These are phyloP conservation scores for Pinctada fucata DNA, from an alignment of 2,888 invertebrate species.

Conservation along the genomic window DNA sequence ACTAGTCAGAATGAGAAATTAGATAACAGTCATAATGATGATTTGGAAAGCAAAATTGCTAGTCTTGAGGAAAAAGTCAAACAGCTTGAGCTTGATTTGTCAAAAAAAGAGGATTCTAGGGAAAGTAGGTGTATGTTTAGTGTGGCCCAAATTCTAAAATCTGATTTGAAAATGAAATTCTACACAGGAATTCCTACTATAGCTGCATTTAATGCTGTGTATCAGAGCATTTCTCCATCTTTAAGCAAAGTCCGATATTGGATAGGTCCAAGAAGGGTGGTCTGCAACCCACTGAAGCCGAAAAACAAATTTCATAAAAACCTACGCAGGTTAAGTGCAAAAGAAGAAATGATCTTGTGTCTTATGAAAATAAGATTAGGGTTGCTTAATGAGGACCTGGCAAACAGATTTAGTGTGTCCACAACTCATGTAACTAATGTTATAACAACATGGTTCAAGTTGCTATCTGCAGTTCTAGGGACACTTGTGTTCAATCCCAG, in stretches of 20 bases:
- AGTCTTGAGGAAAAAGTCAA: background rate
- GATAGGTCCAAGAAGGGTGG: slow-evolving; percentile 28
- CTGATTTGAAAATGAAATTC: slow-evolving; percentile 3
- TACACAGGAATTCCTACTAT: slow-evolving; percentile 14
- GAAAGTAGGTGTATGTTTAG: background rate
- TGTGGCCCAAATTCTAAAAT: background rate
- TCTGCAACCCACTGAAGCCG: slow-evolving; percentile 18
- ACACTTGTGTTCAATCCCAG: slow-evolving; percentile 22
- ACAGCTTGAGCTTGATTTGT: slow-evolving; percentile 1
- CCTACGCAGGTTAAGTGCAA: slow-evolving; percentile 2
- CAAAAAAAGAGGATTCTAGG: background rate
- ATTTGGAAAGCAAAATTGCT: slow-evolving; percentile 12
- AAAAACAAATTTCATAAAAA: background rate
- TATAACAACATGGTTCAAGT: slow-evolving; percentile 21
- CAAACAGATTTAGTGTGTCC: slow-evolving; percentile 24
- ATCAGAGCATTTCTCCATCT: background rate
- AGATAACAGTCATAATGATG: background rate
- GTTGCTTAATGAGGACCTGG: slow-evolving; percentile 11
- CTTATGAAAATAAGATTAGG: slow-evolving; percentile 27
- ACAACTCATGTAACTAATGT: slow-evolving; percentile 13
- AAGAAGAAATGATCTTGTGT: slow-evolving; percentile 23
- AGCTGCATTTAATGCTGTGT: slow-evolving; percentile 15
- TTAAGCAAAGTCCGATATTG: slow-evolving; percentile 11
- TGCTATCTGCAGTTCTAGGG: slow-evolving; percentile 7
- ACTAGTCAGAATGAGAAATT: background rate